Evolutionary conservation across 2,888 invertebrate species (phyloP), one percentile per base, ranked within the genome.

Genomic region (Drosophila acutilabella): DNA sequence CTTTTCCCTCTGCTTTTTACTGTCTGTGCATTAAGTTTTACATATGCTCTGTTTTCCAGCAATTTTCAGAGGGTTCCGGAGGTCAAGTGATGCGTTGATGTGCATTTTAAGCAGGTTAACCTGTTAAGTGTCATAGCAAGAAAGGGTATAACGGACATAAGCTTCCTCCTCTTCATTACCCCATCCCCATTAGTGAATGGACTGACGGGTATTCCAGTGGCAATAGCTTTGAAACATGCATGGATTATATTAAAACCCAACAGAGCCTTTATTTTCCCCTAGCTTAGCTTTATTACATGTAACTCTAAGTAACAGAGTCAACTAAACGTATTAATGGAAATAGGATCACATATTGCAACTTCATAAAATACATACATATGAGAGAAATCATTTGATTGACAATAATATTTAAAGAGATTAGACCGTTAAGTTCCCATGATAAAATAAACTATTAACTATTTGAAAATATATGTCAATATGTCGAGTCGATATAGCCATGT

Each of bases 31-130:
- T 65, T 64, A 73, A 48, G 64, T 81, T 81, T 80, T 76, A 54
- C 67, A 70, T 70, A 72, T 69, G 58, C 77, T 78, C 61, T 40
- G 68, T 68, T 78, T 80, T 68, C 47, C 59, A 26, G n/a, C 38
- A 42, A 42, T 53, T 66, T 60, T 52, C 16, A 4, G 65, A 36
- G 61, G 74, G 67, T 53, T 67, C 40, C 14, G n/a, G 61, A 89
- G 89, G 83, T 84, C 87, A 84, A 87, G 68, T 65, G 75, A 71
- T 77, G 71, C 88, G 73, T 87, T 88, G 87, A 84, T 84, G 84
- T 75, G 89, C 89, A 87, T 81, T 88, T 88, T 87, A 84, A 81
- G 89, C 83, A 83, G 84, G 79, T 84, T 88, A 88, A 88, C 87
- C 89, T 78, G 89, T 67, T 77, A 77, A 78, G 60, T 78, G 80